Conservation (phyloP, 1,140 invertebrate species). For the Neodiprion fabricii region DNA sequence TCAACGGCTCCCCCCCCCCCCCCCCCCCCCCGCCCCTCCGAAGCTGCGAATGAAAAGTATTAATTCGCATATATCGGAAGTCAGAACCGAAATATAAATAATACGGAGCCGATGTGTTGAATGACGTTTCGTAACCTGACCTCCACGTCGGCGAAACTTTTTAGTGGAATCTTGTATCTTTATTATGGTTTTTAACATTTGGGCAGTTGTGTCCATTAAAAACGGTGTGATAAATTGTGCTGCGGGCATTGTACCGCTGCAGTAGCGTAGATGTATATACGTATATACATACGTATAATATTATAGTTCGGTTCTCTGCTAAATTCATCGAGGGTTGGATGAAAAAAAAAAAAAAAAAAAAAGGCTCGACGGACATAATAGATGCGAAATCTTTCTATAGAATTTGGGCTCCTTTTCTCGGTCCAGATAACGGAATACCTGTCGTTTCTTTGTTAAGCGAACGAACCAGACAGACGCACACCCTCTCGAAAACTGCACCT, state of each 20-base stretch:
- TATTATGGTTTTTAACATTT: neutral
- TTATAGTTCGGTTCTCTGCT: neutral
- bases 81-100: too few species aligned
- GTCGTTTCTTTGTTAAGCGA: neutral
- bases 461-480: neutral
- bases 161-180: too few species aligned
- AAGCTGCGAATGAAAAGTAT: too few species aligned
- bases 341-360: neutral
- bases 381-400: neutral
- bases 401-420: conserved; percentile 7
- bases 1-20: too few species aligned
- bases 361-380: neutral
- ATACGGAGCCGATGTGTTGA: too few species aligned
- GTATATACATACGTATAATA: too few species aligned
- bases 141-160: neutral
- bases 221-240: neutral
- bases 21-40: too few species aligned
- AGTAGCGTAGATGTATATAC: neutral
- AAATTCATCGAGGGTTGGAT: neutral
- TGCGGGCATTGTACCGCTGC: neutral
- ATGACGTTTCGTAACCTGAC: conserved; percentile 4
- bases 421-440: conserved; percentile 7
- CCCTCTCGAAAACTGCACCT: neutral
- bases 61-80: too few species aligned
- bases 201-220: neutral